These are phyloP conservation scores for Rhagoletis zephyria DNA, from an alignment of 1,140 invertebrate genomes.

Conservation along the genomic window DNA sequence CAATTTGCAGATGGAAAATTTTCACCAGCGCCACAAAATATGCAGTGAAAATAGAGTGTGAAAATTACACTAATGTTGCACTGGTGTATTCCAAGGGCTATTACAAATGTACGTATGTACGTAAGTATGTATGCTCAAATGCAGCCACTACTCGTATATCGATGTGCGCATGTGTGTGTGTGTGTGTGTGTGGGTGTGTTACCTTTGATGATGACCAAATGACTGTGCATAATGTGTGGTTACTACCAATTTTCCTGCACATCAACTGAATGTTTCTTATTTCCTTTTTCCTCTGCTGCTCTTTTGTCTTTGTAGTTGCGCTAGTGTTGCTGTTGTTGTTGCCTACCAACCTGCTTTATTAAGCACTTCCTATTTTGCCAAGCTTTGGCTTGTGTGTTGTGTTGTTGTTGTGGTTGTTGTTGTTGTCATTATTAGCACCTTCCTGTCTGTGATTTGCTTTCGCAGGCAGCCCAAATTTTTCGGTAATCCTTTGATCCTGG, in stretches of 20 bases:
- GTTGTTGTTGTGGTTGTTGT: neutral
- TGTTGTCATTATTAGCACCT: conserved; percentile 25
- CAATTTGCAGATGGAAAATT: conserved; percentile 32
- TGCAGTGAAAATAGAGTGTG: conserved; percentile 23
- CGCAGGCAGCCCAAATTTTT: neutral
- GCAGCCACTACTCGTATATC: neutral
- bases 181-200: neutral
- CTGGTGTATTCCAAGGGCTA: conserved; percentile 26
- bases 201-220: conserved; percentile 35
- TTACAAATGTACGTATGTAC: neutral
- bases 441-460: too few species aligned
- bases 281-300: neutral
- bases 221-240: conserved; percentile 22
- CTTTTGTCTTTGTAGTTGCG: neutral
- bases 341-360: neutral
- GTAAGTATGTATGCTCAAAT: neutral
- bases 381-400: neutral
- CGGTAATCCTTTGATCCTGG: conserved; percentile 26
- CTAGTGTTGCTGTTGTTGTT: neutral
- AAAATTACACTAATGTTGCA: conserved; percentile 51
- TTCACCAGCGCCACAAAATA: neutral
- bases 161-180: neutral
- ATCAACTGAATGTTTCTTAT: conserved; percentile 21
- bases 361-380: neutral
- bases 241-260: conserved; percentile 9